Conservation (phyloP, 2,113 vertebrate species). For the Prionailurus viverrinus region DNA sequence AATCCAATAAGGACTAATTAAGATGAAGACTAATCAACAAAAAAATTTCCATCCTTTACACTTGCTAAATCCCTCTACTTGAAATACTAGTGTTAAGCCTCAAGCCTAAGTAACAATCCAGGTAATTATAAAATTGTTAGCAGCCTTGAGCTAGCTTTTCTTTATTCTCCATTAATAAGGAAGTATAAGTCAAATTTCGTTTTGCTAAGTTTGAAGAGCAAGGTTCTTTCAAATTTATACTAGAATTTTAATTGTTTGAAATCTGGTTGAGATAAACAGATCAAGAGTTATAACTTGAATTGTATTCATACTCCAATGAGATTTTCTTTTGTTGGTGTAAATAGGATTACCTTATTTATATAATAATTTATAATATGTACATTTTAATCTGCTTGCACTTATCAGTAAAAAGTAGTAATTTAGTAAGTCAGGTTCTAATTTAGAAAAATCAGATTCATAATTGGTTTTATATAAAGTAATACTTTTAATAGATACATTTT, state of each 20-base stretch:
- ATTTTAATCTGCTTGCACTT: neutral
- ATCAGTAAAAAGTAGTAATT: constrained; percentile 26
- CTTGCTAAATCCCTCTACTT: constrained; percentile 12
- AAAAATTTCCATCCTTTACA: constrained; percentile 3
- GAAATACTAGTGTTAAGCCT: neutral
- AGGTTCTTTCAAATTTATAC: neutral
- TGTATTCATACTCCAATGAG: neutral
- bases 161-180: neutral
- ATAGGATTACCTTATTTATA: neutral
- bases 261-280: constrained; percentile 26
- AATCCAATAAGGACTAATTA: constrained; percentile 16
- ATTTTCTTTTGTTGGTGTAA: constrained; percentile 37
- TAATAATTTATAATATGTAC: neutral
- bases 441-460: constrained; percentile 29
- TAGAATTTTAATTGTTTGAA: constrained; percentile 62
- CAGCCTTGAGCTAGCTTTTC: neutral
- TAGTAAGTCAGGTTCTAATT: neutral
- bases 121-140: neutral
- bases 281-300: neutral
- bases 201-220: neutral
- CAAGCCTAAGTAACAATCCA: neutral
- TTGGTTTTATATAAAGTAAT: neutral
- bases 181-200: constrained; percentile 5
- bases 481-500: constrained; percentile 11
- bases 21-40: constrained; percentile 10